These are phyloP conservation scores for Cotesia typhae DNA, from an alignment of 1,140 invertebrate species.

Conservation along the genomic window DNA sequence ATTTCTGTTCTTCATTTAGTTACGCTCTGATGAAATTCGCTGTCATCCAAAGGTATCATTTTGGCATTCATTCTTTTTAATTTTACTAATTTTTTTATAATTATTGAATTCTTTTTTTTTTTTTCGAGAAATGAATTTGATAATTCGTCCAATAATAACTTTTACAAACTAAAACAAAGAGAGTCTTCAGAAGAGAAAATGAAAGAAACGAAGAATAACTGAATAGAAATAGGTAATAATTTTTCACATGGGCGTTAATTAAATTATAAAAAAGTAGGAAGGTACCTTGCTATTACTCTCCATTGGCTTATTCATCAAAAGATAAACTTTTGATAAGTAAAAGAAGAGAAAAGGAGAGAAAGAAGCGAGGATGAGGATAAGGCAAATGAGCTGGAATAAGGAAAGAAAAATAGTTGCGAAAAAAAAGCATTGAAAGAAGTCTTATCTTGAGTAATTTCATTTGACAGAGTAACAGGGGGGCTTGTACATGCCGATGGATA, in stretches of 20 bases:
- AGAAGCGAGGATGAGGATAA: not conserved
- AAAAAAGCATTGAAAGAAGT: not conserved
- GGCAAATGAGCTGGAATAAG: not conserved
- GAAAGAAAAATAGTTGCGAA: not conserved
- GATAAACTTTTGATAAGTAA: too few relatives aligned
- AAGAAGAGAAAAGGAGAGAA: conserved; percentile 16
- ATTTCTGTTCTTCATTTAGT: not conserved
- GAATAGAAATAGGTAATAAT: too few relatives aligned
- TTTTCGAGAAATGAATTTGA: too few relatives aligned
- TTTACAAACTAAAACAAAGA: too few relatives aligned
- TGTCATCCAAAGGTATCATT: too few relatives aligned
- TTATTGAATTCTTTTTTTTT: too few relatives aligned
- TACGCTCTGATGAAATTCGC: too few relatives aligned
- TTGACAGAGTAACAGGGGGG: conserved; percentile 5
- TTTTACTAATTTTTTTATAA: too few relatives aligned
- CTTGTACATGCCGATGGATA: not conserved
- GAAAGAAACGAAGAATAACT: too few relatives aligned
- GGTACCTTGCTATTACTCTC: conserved; percentile 7
- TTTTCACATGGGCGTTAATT: conserved; percentile 17
- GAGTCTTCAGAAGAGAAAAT: too few relatives aligned
- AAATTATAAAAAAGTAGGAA: conserved; percentile 24
- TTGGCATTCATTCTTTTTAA: too few relatives aligned
- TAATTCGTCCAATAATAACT: too few relatives aligned
- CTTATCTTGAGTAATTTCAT: conserved; percentile 18
- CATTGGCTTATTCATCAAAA: conserved; percentile 9